phyloP scores from a whole-genome alignment of 2,888 invertebrate species.

The Lottia scabra region DNA sequence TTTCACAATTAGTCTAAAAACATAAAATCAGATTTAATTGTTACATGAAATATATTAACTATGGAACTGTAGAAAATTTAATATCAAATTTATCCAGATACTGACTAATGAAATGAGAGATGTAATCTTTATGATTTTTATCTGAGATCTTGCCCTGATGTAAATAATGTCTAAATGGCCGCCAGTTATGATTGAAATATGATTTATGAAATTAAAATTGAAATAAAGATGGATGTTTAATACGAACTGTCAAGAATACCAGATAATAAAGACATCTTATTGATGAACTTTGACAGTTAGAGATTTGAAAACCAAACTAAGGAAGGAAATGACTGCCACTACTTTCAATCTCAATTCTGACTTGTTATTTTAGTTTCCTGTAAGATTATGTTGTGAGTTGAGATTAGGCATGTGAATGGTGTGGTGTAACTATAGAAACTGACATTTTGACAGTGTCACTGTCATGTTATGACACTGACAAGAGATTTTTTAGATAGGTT shows the following conservation, averaged over 20 bases:
- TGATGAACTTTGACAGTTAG: constrained; percentile 1
- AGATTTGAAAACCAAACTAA: not conserved
- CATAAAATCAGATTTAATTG: too few relatives aligned
- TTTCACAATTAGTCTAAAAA: too few relatives aligned
- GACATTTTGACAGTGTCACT: not conserved
- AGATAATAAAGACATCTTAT: not conserved
- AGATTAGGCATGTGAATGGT: not conserved
- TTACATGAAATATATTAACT: too few relatives aligned
- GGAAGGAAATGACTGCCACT: not conserved
- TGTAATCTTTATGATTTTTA: not conserved
- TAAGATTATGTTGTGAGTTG: not conserved
- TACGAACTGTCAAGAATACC: not conserved
- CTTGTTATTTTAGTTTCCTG: not conserved
- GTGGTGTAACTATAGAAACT: not conserved
- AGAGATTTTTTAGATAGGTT: not conserved
- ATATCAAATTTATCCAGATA: too few relatives aligned
- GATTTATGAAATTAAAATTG: constrained; percentile 4
- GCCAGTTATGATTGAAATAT: not conserved
- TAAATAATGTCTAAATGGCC: constrained; percentile 1
- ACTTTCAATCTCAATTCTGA: not conserved
- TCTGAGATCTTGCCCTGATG: not conserved
- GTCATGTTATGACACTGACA: not conserved
- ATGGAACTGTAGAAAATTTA: too few relatives aligned
- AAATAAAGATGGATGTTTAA: constrained; percentile 3
- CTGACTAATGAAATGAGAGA: not conserved